Base-by-base conservation (phyloP, 2,113 vertebrate species). In the Lepisosteus osseus region DNA sequence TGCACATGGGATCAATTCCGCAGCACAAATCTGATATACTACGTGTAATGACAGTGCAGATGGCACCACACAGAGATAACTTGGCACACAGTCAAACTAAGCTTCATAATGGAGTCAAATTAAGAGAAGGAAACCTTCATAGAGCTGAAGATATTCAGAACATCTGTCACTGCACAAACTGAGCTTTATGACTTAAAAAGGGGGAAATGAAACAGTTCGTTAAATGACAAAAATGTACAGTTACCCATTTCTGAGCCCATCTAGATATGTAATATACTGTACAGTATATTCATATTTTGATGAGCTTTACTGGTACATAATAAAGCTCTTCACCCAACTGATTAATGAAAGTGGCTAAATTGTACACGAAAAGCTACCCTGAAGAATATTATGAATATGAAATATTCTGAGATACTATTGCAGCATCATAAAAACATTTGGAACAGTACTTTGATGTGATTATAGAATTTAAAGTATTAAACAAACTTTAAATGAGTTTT, bases 11-110 rank as follows among this genome's bases (percentile, higher is more conserved):
- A 62, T 11, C 15, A 13, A 47, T 17, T 51, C 44, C 51, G 56
- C 61, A 17, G 59, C 43, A 71, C 5, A 17, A 59, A 71, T 61
- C 59, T 71, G 69, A 71, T 70, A 13, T 61, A 43, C 40, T 57
- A 15, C 54, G 6, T 41, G 13, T 44, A 44, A 43, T 45, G 69
- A 61, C 57, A 61, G 69, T 11, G n/a, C 11, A 71, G 42, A 59
- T 71, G 57, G 57, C 59, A 71, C 13, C 42, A 45, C 17, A 42
- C 14, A 9, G 15, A 14, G 56, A 62, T 44, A 61, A 15, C 56
- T 17, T 62, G 43, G 69, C 69, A 62, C 57, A 44, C 13, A 11
- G 14, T 47, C n/a, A 71, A 71, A 47, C 7, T 71, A 6, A 70
- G 54, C 40, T 61, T 62, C 56, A 71, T 71, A 61, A 63, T 17